A percentile compares a stretch with the other conserved stretches of the same genome.
phyloP scores from a whole-genome alignment of 2,113 vertebrate genomes.

The Corythaeola cristata region DNA sequence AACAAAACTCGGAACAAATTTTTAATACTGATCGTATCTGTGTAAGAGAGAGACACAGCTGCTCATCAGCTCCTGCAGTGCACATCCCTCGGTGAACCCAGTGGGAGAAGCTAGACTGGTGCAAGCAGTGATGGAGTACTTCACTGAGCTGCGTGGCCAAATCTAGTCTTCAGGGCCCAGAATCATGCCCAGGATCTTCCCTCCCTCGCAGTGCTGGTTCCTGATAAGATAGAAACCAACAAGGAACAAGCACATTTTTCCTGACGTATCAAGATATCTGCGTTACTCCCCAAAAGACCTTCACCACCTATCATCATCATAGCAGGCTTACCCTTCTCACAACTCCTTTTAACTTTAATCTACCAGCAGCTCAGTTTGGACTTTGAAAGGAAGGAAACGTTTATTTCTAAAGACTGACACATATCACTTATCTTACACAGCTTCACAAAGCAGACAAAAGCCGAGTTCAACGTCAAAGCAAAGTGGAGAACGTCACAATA shows the following conservation, averaged over 20 bases:
- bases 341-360: not conserved
- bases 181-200: not conserved
- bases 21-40: not conserved
- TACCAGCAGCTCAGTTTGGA: not conserved
- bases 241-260: fast-evolving
- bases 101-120: not conserved
- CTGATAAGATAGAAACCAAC: not conserved
- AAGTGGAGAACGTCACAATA: fast-evolving
- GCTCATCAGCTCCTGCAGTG: not conserved
- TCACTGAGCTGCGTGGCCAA: not conserved
- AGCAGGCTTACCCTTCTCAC: not conserved
- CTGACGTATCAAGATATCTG: not conserved
- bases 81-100: not conserved
- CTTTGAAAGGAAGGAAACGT: not conserved
- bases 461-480: not conserved
- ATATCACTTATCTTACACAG: not conserved
- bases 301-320: not conserved
- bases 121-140: not conserved
- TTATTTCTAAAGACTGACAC: not conserved
- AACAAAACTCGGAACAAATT: not conserved
- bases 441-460: not conserved
- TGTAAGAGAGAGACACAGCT: not conserved
- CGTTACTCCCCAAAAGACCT: not conserved
- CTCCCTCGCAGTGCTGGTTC: not conserved
- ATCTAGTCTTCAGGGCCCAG: not conserved